Evolutionary conservation across 2,888 invertebrate species (phyloP), one percentile per base, ranked within the genome.

Genomic region (Pseudococcus longispinus): DNA sequence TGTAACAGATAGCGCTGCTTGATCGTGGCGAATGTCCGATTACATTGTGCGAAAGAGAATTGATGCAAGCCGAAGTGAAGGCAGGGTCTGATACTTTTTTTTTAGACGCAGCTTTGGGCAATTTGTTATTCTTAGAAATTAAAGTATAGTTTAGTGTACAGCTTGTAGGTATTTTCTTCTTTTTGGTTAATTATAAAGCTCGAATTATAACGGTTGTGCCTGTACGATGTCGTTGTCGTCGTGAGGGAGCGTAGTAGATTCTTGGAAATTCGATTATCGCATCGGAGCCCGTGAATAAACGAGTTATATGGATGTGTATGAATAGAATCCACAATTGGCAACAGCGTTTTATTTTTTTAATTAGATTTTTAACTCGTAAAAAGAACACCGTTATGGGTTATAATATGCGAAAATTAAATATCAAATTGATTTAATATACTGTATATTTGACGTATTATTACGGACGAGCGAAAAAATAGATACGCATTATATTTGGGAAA

Each of bases 1-100:
- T 77, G 86, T 29, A 46, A 86, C 26, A 86, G 86, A 86, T 86
- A 55, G 86, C 86, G 86, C 26, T 86, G 70, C 37, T 70, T 42
- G 85, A 20, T 85, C 9, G 32, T 51, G 23, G 83, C 83, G 83
- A 83, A 44, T 51, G 44, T 44, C 46, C 60, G 60, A 83, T 51
- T 83, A 55, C 83, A 83, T 51, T 83, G 83, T 80, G 8, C 13
- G 29, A 74, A 32, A 20, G 77, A 42, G n/a, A 15, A 32, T n/a
- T 37, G 37, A 77, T 42, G 77, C 20, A 23, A 80, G 20, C 20
- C 42, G 74, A 15, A 32, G 74, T 32, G 18, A 37, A 23, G 4
- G 77, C 15, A 20, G 77, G 42, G 42, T 51, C 15, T 46, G 37
- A 13, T 46, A 46, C n/a, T 18, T 80, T 70, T 80, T 80, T 80